Base-by-base conservation (phyloP, 2,888 invertebrate genomes). In the Rhagonycha fulva region DNA sequence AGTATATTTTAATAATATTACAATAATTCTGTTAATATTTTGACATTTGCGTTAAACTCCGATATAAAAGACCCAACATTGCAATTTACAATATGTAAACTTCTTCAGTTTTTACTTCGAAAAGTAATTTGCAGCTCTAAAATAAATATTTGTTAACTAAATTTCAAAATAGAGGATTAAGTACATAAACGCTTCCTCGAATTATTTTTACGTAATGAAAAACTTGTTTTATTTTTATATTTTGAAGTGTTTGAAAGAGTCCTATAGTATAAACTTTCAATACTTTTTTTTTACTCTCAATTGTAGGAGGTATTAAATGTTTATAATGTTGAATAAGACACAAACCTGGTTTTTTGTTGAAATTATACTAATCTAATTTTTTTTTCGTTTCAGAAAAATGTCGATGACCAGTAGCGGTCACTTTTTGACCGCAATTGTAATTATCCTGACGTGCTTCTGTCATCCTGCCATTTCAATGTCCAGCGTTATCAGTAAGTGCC, bases 361-460 rank as follows among this genome's bases (percentile, higher is more conserved):
- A 9, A 63, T 14, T 14, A 14, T 62, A 14, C 14, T 69, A 23
- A 30, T 69, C 11, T 12, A 26, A 26, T 70, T 70, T 14, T n/a
- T 14, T n/a, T 68, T 47, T 67, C 47, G 60, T 72, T 72, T 24
- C 74, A 69, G 76, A 61, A 72, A 76, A 72, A 76, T 76, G 76
- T 30, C 72, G n/a, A 62, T 28, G 69, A 67, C 14, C 62, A 63
- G 62, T 24, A 72, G 76, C 72, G 72, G 72, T 72, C 76, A 61
- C 11, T 9, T 72, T 14, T 68, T 70, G 76, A 60, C 63, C 62
- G 70, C 72, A 63, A 12, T 69, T 19, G 4, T 26, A 63, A 66
- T 72, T 67, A 28, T 72, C 4, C 63, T 75, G 9, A 32, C 66
- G 11, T 61, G 60, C 24, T 23, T 60, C 24, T 68, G 28, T 12